Evolutionary conservation across 2,113 vertebrate species (phyloP), one percentile per base, ranked within the genome.

Genomic region (Nesospiza acunhae): DNA sequence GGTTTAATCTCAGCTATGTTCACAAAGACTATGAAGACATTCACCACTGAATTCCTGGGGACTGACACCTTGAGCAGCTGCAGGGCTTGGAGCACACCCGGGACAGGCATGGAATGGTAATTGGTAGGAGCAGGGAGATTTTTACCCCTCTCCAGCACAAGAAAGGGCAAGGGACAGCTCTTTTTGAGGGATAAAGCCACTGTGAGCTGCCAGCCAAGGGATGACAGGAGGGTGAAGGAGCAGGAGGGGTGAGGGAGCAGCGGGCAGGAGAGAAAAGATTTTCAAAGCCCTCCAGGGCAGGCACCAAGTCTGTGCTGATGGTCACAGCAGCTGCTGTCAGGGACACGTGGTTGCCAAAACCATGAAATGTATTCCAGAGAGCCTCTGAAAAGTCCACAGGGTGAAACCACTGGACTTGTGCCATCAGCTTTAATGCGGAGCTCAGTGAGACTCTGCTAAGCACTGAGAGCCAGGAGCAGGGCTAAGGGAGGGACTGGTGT

Each of bases 1-100:
- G 93, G 93, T 97, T 98, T 97, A 98, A 98, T 94, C 97, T 92
- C 78, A 44, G 93, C 93, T 70, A 15, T 33, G 11, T 21, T 92
- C 92, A 67, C 79, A 70, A 75, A 62, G 30, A 7, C 79, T 53
- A 13, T 47, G 73, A 49, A 96, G 91, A 82, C 76, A 66, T 59
- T 84, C 1, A 1, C 42, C 4, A 2, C 72, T 3, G 15, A 83
- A 84, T 63, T 93, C 87, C 84, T 33, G 1, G 14, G 11, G 52
- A 66, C 47, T 73, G 58, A 70, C 41, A 84, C 58, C 63, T 84
- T 26, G 1, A 55, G 52, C 52, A 23, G 56, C 76, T 1, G 0
- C 15, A 10, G 59, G 63, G 47, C 58, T 73, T n/a, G 3, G 41
- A 56, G 63, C 1, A 0, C 37, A 21, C 42, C 30, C 3, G 0